phyloP scores from a whole-genome alignment of 2,113 vertebrate species.

The Lepus europaeus region DNA sequence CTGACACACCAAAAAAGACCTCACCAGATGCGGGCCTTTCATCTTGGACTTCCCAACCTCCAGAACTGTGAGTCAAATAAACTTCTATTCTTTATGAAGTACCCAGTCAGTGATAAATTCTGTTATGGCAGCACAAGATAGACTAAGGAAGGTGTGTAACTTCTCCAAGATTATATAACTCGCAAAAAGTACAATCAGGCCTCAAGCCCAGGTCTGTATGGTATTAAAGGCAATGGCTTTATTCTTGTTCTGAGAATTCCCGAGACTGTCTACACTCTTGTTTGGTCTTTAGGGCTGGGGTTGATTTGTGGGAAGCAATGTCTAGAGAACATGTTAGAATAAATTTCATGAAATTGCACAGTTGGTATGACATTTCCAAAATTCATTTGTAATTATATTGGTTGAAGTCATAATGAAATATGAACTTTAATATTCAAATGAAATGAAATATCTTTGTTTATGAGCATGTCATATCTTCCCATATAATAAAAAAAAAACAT shows the following conservation, averaged over 20 bases:
- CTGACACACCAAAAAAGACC: too few species aligned
- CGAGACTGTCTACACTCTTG: not conserved
- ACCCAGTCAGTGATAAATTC: too few species aligned
- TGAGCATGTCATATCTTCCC: not conserved
- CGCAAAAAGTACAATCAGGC: not conserved
- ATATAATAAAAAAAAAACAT: not conserved
- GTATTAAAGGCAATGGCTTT: not conserved
- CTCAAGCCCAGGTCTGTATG: not conserved
- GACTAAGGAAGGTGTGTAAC: not conserved
- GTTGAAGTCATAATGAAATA: not conserved
- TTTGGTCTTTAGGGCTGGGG: not conserved
- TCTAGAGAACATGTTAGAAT: not conserved
- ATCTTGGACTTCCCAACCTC: too few species aligned
- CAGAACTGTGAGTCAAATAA: too few species aligned
- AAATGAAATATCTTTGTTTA: constrained; percentile 36
- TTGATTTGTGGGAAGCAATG: not conserved
- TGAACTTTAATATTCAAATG: constrained; percentile 15
- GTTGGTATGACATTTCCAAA: not conserved
- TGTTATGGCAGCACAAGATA: too few species aligned
- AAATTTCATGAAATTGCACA: not conserved
- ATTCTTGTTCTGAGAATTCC: not conserved
- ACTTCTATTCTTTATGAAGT: too few species aligned
- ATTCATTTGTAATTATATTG: not conserved
- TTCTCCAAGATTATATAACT: not conserved
- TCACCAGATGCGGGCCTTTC: too few species aligned